phyloP scores from a whole-genome alignment of 2,113 vertebrate genomes.

The Piliocolobus tephrosceles region DNA sequence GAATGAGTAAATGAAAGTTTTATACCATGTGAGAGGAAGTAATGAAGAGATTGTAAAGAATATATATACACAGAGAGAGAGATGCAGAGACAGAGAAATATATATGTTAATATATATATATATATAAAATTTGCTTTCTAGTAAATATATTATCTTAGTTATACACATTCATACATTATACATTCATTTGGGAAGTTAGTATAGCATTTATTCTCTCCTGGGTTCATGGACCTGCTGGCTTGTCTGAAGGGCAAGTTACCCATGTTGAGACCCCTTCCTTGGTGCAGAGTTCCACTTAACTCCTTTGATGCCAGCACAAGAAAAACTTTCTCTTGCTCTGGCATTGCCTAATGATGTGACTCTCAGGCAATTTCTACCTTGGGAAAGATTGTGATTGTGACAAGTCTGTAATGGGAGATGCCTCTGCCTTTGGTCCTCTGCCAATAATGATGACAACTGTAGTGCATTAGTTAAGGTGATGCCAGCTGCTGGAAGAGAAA shows the following conservation, averaged over 20 bases:
- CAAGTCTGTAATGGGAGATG: conserved; percentile 16
- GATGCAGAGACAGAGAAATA: neutral
- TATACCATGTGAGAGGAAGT: neutral
- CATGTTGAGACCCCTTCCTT: neutral
- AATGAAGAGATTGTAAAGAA: neutral
- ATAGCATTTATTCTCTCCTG: neutral
- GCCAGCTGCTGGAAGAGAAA: conserved; percentile 28
- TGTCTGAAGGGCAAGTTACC: neutral
- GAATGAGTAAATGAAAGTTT: conserved; percentile 44
- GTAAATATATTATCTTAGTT: neutral
- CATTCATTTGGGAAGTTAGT: neutral
- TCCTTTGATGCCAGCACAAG: neutral
- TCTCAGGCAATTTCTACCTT: conserved; percentile 14
- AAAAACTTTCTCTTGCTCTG: conserved; percentile 15
- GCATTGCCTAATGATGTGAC: neutral
- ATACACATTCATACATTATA: neutral
- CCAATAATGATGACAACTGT: conserved; percentile 14
- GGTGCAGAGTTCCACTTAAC: conserved; percentile 17
- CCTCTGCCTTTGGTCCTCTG: neutral
- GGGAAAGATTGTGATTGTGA: conserved; percentile 37
- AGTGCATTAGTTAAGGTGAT: conserved; percentile 28
- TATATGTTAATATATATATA: neutral
- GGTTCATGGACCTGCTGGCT: neutral
- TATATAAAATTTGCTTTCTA: neutral
- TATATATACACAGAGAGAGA: neutral